phyloP scores from a whole-genome alignment of 2,888 invertebrate genomes.

The Melanostoma scalare region DNA sequence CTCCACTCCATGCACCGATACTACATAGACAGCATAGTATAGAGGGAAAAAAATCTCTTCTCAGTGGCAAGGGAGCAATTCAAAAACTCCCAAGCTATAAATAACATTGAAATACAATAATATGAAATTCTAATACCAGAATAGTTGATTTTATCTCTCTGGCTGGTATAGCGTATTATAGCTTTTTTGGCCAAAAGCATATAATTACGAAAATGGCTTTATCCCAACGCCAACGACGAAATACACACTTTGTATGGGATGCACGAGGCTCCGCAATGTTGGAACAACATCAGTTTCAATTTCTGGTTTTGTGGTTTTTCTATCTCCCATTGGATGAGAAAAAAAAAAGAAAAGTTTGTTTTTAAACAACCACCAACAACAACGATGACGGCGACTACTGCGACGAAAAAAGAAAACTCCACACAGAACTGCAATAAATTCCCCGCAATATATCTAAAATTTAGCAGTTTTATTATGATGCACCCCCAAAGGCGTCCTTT shows the following conservation, averaged over 20 bases:
- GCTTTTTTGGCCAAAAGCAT: conserved; percentile 26
- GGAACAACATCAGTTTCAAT: conserved; percentile 60
- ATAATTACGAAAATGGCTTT: conserved; percentile 60
- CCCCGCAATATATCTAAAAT: conserved; percentile 55
- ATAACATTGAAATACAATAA: conserved; percentile 65
- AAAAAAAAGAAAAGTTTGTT: conserved; percentile 19
- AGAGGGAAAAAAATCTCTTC: conserved; percentile 3
- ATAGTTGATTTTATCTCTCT: conserved; percentile 50
- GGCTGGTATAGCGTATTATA: neutral
- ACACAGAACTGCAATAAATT: conserved; percentile 58
- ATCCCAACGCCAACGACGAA: conserved; percentile 19
- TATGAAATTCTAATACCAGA: conserved; percentile 64
- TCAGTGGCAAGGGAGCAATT: conserved; percentile 52
- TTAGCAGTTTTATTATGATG: conserved; percentile 52
- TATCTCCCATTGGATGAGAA: neutral
- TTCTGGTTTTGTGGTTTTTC: conserved; percentile 50
- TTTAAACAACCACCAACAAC: conserved; percentile 12
- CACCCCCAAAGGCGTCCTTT: conserved; percentile 24
- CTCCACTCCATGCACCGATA: neutral
- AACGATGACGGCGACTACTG: neutral
- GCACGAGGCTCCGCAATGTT: conserved; percentile 20
- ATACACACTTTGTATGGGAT: neutral
- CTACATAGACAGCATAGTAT: neutral
- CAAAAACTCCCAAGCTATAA: conserved; percentile 47
- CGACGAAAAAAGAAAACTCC: conserved; percentile 25